Base-by-base conservation (phyloP, 2,888 invertebrate species). In the Epistrophe grossulariae region DNA sequence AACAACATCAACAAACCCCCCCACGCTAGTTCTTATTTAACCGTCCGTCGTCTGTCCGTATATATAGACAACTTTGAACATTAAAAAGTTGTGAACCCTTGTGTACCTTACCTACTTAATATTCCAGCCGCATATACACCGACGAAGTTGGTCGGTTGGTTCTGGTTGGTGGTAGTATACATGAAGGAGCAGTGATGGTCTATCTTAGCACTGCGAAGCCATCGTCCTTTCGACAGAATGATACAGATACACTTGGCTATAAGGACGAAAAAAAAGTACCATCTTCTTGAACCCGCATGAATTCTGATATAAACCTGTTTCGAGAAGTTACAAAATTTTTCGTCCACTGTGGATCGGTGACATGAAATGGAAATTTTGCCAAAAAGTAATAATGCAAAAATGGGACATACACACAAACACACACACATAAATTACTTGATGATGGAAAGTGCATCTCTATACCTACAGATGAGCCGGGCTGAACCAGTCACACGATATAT, bases 321-420 rank as follows among this genome's bases (percentile, higher is more conserved):
- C 48, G n/a, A 15, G 8, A 57, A 79, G 79, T 79, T 79, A 45
- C 48, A 50, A 35, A 71, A 64, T 55, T 38, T 55, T 15, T 55
- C 17, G 17, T 66, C 52, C 74, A 70, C 64, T 81, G 24, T 43
- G 64, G 55, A 73, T 70, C 71, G 45, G 74, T 72, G 76, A 76
- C 64, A 83, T 72, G 72, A 77, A 79, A 87, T 87, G 87, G 83
- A 87, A 87, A 87, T 87, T n/a, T 87, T 83, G 82, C 85, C 85
- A 85, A 82, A 78, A 78, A 72, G 66, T 72, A 84, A 84, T 84
- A 84, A 84, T 80, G 66, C 78, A 73, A 78, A 82, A 45, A 77
- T 45, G 40, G 43, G 48, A 43, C 9, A 59, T 15, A 24, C 17
- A 64, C 17, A 57, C 15, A 40, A 15, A 28, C 17, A 24, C 17